Evolutionary conservation across 1,140 invertebrate species (phyloP).

Genomic region (Zaprionus ghesquierei): DNA sequence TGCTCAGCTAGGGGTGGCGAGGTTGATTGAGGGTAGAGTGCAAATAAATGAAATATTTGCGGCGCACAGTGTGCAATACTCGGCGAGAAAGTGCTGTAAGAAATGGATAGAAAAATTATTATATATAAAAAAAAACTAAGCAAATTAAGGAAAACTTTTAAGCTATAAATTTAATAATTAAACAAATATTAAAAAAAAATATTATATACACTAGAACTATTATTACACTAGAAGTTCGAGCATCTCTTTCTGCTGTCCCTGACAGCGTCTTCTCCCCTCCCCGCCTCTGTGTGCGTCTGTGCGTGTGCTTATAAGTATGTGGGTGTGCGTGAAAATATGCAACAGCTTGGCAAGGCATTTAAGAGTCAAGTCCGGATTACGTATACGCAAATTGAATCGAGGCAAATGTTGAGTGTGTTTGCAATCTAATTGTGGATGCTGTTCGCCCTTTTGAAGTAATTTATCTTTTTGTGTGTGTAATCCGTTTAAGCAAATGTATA

Average conservation of each 20-base stretch:
- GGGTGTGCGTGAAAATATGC: slow-evolving; percentile 65
- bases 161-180: background rate
- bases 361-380: slow-evolving; percentile 3
- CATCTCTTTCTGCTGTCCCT: background rate
- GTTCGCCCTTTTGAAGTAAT: slow-evolving; percentile 22
- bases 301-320: slow-evolving; percentile 11
- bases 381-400: slow-evolving; percentile 48
- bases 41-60: slow-evolving; percentile 78
- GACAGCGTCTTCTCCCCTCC: background rate
- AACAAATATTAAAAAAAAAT: background rate
- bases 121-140: background rate
- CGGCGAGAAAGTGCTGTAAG: background rate
- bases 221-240: background rate
- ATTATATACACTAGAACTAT: background rate
- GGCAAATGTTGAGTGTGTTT: slow-evolving; percentile 33
- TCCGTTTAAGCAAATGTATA: slow-evolving; percentile 29
- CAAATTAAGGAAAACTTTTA: background rate
- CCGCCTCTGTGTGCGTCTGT: background rate
- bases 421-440: slow-evolving; percentile 15
- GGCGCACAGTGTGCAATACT: slow-evolving; percentile 30
- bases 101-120: background rate
- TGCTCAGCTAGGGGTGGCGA: slow-evolving; percentile 2
- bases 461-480: slow-evolving; percentile 19
- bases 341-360: slow-evolving; percentile 11
- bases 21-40: slow-evolving; percentile 34